A percentile compares a stretch with the other conserved stretches of the same genome.
These are phyloP conservation scores for Rhea americana DNA, from an alignment of 2,113 vertebrate species.

Conservation along the genomic window DNA sequence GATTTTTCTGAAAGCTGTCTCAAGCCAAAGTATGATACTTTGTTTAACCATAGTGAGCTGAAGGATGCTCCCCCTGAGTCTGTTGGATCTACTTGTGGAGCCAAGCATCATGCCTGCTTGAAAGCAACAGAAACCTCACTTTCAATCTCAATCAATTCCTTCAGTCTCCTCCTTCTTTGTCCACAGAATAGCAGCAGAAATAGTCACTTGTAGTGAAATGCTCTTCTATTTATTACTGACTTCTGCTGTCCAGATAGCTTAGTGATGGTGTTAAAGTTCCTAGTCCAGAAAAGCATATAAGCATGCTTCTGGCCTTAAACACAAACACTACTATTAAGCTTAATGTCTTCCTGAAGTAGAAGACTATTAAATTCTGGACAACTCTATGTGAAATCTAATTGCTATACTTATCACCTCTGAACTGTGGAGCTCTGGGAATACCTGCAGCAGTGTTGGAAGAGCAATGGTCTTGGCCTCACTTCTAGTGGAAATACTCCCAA, in stretches of 20 bases:
- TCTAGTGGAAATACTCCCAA: neutral
- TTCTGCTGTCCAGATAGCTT: neutral
- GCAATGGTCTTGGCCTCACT: neutral
- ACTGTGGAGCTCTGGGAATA: neutral
- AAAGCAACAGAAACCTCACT: neutral
- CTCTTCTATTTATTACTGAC: neutral
- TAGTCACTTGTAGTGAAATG: neutral
- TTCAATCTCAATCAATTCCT: neutral
- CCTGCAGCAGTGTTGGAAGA: constrained; percentile 9
- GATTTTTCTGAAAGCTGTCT: neutral
- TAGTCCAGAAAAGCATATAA: neutral
- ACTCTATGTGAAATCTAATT: constrained; percentile 5
- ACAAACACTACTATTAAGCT: constrained; percentile 4
- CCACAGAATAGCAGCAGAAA: neutral
- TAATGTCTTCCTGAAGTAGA: neutral
- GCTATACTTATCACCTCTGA: constrained; percentile 25
- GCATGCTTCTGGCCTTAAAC: neutral
- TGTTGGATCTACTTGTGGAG: neutral
- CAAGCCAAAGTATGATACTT: neutral
- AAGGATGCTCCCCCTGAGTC: neutral
- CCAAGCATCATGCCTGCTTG: neutral
- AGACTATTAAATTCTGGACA: constrained; percentile 21
- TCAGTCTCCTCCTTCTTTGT: neutral
- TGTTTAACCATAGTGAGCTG: neutral
- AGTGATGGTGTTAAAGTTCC: neutral